A percentile compares a stretch with the other conserved stretches of the same genome.
phyloP scores from a whole-genome alignment of 1,140 invertebrate genomes.

The Hesperophylax magnus region DNA sequence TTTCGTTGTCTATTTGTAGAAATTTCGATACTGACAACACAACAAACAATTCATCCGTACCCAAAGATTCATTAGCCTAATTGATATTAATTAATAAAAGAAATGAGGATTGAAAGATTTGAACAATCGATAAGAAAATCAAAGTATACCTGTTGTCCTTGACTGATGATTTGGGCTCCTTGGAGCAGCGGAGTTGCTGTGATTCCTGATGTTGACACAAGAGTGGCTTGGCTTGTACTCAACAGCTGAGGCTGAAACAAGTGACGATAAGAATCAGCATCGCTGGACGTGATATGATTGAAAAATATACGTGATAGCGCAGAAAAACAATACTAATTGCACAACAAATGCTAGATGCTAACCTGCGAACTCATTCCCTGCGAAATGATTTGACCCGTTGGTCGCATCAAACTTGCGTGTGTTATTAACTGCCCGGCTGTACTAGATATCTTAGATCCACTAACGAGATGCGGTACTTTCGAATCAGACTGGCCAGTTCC shows the following conservation, averaged over 20 bases:
- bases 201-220: conserved; percentile 29
- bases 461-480: conserved; percentile 43
- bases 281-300: not conserved
- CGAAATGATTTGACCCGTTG: conserved; percentile 37
- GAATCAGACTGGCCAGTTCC: conserved; percentile 35
- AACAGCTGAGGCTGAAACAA: conserved; percentile 42
- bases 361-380: conserved; percentile 46
- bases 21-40: no score
- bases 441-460: conserved; percentile 30
- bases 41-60: no score
- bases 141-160: conserved; percentile 47
- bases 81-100: no score
- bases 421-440: conserved; percentile 38
- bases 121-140: not conserved
- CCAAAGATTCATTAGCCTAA: no score
- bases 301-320: not conserved
- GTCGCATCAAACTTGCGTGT: conserved; percentile 22
- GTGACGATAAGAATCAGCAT: not conserved
- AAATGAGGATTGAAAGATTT: no score
- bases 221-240: conserved; percentile 39
- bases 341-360: conserved; percentile 14
- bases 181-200: conserved; percentile 36
- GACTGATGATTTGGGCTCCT: conserved; percentile 52
- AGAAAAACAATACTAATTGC: no score
- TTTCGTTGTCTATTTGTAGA: no score